These are phyloP conservation scores for Pyrochroa serraticornis DNA, from an alignment of 2,888 invertebrate genomes.

Conservation along the genomic window DNA sequence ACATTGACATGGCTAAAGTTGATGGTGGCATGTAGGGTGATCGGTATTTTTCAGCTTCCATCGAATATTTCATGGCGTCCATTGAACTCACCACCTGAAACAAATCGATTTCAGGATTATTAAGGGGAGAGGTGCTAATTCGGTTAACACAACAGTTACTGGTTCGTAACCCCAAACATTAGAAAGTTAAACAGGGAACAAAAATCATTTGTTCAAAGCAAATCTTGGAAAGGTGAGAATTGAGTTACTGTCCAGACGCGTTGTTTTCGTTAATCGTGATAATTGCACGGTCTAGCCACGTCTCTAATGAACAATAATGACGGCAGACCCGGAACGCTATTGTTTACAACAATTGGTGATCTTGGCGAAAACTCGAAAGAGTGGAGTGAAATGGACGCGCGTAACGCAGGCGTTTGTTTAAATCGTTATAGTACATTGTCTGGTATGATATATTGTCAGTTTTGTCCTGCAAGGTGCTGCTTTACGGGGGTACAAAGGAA, in stretches of 20 bases:
- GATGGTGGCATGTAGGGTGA: constrained; percentile 71
- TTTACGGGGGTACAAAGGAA: constrained; percentile 53
- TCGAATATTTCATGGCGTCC: constrained; percentile 80
- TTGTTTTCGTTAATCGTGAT: constrained; percentile 41
- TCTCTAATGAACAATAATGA: constrained; percentile 40
- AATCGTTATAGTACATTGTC: constrained; percentile 58
- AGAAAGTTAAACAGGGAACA: constrained; percentile 29
- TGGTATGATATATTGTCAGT: constrained; percentile 56
- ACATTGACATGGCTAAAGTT: constrained; percentile 72
- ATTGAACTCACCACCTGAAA: constrained; percentile 75
- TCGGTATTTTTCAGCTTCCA: constrained; percentile 78
- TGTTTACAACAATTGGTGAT: no score
- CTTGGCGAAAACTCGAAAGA: no score
- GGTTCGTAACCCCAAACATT: constrained; percentile 12
- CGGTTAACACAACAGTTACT: constrained; percentile 14
- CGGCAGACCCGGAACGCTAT: not conserved
- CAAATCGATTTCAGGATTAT: constrained; percentile 38
- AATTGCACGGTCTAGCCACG: constrained; percentile 37
- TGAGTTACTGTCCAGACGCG: constrained; percentile 40
- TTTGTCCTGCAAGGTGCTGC: constrained; percentile 57
- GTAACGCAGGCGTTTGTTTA: constrained; percentile 57
- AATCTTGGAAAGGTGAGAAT: constrained; percentile 40
- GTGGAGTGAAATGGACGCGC: constrained; percentile 48
- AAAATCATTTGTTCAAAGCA: constrained; percentile 37
- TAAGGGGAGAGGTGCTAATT: constrained; percentile 20